phyloP scores from a whole-genome alignment of 1,140 invertebrate genomes.

The Polypedilum vanderplanki region DNA sequence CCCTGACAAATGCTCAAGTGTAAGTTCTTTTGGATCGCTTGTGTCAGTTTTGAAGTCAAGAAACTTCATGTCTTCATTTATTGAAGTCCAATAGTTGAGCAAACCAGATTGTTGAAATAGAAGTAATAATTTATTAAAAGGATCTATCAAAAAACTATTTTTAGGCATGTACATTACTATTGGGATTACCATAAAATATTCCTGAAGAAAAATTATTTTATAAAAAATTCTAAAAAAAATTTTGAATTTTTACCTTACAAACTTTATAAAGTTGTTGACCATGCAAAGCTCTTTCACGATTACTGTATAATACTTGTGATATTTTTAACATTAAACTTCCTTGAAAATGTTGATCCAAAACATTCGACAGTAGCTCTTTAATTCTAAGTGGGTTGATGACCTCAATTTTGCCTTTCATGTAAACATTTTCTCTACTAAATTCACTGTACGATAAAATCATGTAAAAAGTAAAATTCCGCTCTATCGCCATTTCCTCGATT shows the following conservation, averaged over 20 bases:
- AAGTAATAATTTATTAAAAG: neutral
- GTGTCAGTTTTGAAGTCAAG: neutral
- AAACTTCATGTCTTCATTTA: neutral
- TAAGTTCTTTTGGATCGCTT: neutral
- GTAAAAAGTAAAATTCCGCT: neutral
- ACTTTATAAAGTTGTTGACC: neutral
- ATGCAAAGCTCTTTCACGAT: neutral
- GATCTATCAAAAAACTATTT: neutral
- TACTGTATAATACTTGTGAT: neutral
- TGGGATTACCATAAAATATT: neutral
- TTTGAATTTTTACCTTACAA: neutral
- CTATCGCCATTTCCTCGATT: neutral
- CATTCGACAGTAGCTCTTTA: neutral
- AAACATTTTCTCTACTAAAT: neutral
- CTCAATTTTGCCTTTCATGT: neutral
- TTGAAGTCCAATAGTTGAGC: neutral
- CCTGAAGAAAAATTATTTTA: neutral
- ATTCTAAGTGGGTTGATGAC: neutral
- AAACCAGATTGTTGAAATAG: neutral
- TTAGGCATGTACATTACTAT: neutral
- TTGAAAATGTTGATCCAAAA: neutral
- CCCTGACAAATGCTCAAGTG: neutral
- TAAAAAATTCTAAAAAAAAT: too few relatives aligned
- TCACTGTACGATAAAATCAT: neutral
- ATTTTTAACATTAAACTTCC: neutral